phyloP scores from a whole-genome alignment of 2,113 vertebrate species.

The Brachyhypopomus gauderio region DNA sequence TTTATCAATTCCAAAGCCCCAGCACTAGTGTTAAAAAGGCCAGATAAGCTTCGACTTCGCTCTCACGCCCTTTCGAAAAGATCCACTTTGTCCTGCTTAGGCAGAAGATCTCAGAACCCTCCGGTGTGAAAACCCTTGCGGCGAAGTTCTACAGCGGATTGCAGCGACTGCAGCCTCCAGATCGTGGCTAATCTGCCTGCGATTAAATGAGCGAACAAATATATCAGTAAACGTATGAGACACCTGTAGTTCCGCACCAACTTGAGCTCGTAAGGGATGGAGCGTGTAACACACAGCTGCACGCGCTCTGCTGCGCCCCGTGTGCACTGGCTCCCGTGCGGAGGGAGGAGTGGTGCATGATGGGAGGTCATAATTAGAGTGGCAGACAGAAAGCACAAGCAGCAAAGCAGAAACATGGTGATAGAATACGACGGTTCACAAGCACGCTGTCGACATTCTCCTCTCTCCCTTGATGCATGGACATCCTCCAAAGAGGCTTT shows the following conservation, averaged over 20 bases:
- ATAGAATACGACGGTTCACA: conserved; percentile 17
- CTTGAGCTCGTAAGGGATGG: background rate
- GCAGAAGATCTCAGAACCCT: conserved; percentile 23
- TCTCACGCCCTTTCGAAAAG: conserved; percentile 20
- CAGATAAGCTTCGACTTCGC: conserved; percentile 24
- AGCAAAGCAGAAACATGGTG: background rate
- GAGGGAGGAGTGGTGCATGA: background rate
- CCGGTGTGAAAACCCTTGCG: background rate
- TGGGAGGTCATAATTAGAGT: conserved; percentile 21
- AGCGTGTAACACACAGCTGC: background rate
- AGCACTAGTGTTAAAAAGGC: conserved; percentile 41
- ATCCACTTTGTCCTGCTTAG: conserved; percentile 26
- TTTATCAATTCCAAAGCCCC: conserved; percentile 44
- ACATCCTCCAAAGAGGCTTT: conserved; percentile 34
- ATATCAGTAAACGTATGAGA: too few species aligned
- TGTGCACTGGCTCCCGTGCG: background rate
- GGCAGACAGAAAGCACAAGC: background rate
- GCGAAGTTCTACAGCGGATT: too few species aligned
- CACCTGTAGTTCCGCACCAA: too few species aligned
- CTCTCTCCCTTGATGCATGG: background rate
- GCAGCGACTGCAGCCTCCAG: too few species aligned
- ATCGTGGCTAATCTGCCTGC: too few species aligned
- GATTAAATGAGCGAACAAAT: too few species aligned
- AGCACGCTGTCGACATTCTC: conserved; percentile 13
- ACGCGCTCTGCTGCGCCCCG: background rate